A percentile compares a stretch with the other conserved stretches of the same genome.
phyloP scores from a whole-genome alignment of 1,140 invertebrate species.

The Heliconius eleuchia region DNA sequence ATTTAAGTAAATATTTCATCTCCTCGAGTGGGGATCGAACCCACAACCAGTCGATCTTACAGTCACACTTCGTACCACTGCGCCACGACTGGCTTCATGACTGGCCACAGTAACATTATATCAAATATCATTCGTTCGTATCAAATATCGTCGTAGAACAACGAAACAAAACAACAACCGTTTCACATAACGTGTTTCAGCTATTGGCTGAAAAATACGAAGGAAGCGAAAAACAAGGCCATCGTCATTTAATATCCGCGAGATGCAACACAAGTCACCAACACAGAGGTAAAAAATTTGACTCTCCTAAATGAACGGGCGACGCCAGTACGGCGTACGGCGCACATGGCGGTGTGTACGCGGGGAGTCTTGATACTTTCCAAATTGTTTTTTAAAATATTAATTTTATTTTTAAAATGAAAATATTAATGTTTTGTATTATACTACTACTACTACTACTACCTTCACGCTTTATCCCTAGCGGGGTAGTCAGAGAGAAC shows the following conservation, averaged over 20 bases:
- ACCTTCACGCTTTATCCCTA: too few species aligned
- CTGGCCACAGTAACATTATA: neutral
- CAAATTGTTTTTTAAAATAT: neutral
- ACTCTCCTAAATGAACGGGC: conserved; percentile 67
- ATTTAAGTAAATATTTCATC: too few species aligned
- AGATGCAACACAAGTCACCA: conserved; percentile 24
- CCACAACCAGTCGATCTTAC: too few species aligned
- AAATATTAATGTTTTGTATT: too few species aligned
- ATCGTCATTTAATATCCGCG: conserved; percentile 45
- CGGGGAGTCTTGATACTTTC: conserved; percentile 51
- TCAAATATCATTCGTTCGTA: neutral
- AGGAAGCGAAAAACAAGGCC: conserved; percentile 40
- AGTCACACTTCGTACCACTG: too few species aligned
- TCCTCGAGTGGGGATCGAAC: too few species aligned
- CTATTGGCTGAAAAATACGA: conserved; percentile 22
- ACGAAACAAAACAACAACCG: neutral
- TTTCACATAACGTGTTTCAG: conserved; percentile 21
- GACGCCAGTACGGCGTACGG: conserved; percentile 46
- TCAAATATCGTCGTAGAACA: neutral
- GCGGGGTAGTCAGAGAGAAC: too few species aligned
- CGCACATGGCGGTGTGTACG: conserved; percentile 57
- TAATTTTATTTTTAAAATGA: too few species aligned
- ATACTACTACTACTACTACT: too few species aligned
- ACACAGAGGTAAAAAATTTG: conserved; percentile 64
- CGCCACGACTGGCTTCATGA: too few species aligned